Evolutionary conservation across 2,888 invertebrate species (phyloP).

Genomic region (Ochropacha duplaris): DNA sequence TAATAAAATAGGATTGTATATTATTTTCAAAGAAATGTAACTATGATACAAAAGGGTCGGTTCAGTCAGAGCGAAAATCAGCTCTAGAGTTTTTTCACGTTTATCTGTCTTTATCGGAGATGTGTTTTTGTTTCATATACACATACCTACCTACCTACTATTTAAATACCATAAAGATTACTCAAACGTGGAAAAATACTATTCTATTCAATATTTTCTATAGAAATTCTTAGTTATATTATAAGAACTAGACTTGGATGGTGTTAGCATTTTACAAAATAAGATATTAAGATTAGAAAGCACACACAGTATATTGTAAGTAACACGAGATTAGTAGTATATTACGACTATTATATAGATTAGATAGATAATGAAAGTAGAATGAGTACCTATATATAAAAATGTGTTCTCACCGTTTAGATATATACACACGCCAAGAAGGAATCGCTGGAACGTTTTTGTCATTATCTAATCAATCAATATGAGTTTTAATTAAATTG

Average conservation of each 20-base stretch:
- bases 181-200: no score
- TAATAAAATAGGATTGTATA: no score
- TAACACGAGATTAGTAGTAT: background rate
- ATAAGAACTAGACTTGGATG: background rate
- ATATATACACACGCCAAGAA: background rate
- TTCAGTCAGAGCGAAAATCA: no score
- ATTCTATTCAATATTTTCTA: background rate
- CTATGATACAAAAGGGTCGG: no score
- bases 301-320: background rate
- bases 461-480: conserved; percentile 6
- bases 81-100: no score
- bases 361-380: background rate
- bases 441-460: conserved; percentile 5
- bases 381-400: background rate
- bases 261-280: background rate
- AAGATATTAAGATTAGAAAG: background rate
- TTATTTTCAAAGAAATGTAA: no score
- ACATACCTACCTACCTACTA: no score
- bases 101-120: no score
- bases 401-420: background rate
- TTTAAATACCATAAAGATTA: no score
- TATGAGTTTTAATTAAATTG: conserved; percentile 65
- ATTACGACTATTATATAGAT: background rate
- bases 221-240: background rate
- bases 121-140: no score